Evolutionary conservation across 2,113 vertebrate genomes (phyloP).

Genomic region (Erinaceus europaeus): DNA sequence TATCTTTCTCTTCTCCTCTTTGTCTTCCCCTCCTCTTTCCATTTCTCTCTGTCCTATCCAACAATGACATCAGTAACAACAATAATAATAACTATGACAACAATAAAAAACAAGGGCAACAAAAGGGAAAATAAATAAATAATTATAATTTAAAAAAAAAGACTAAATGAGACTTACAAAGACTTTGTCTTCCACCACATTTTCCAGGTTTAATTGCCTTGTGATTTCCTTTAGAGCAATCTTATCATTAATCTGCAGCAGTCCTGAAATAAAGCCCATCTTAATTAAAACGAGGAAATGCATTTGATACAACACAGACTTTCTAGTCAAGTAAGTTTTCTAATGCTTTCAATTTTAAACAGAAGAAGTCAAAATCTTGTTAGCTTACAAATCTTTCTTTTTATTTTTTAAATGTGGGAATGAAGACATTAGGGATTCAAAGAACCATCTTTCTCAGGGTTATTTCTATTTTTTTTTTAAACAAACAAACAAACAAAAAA

Average conservation of each 20-base stretch:
- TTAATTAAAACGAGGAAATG: conserved; percentile 33
- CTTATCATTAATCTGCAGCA: conserved; percentile 93
- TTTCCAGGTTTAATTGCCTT: conserved; percentile 93
- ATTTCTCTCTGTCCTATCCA: too few species aligned
- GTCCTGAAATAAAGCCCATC: conserved; percentile 81
- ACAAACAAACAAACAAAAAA: too few species aligned
- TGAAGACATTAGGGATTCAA: background rate
- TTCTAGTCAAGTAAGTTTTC: conserved; percentile 1
- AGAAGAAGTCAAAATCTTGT: background rate
- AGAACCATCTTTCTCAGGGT: background rate
- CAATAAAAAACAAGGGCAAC: too few species aligned
- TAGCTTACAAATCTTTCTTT: background rate
- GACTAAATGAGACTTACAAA: conserved; percentile 88
- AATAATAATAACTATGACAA: too few species aligned
- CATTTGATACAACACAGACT: background rate
- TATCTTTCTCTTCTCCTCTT: too few species aligned
- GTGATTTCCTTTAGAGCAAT: conserved; percentile 97
- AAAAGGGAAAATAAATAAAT: too few species aligned
- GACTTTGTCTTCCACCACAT: conserved; percentile 96
- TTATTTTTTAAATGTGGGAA: conserved; percentile 31
- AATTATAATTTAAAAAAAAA: background rate
- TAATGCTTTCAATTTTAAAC: conserved; percentile 3
- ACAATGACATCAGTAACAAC: too few species aligned
- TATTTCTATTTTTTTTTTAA: background rate
- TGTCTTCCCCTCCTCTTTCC: too few species aligned